Evolutionary conservation across 2,888 invertebrate genomes (phyloP), one percentile per base, ranked within the genome.

Genomic region (Dryomyza anilis): DNA sequence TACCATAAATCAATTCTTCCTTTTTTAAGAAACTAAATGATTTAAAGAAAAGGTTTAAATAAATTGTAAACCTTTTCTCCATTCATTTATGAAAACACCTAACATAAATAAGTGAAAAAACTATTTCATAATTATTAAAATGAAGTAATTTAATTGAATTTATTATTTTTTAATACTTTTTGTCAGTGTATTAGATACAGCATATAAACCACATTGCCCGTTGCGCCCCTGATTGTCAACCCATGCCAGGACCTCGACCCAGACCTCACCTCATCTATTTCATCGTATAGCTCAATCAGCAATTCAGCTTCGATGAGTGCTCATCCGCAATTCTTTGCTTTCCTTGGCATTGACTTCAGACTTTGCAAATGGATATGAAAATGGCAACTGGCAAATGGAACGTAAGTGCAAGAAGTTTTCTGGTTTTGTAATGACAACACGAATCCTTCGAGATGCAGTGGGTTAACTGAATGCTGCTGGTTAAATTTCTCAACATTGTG

Each of bases 241-340:
- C 27, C 29, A 23, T 19, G 43, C 2, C 50, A 14, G 3, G 7
- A 8, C 25, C 14, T 5, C 48, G 48, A 8, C 48, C 48, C 48
- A 14, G 21, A 50, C 21, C 48, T n/a, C 10, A 27, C n/a, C 7
- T 45, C 7, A 57, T 27, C 16, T n/a, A 48, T 45, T 2, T 6
- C 39, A 36, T 14, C 19, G 56, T 1, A 30, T 19, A 65, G 59
- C 63, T 65, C 67, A 67, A 67, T 67, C 67, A 65, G 65, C 59
- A 64, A 63, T 60, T 65, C 63, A 59, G 60, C 67, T 63, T 67
- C 67, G 56, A 56, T 67, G 67, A 67, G 63, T 65, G 63, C 62
- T 63, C 60, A 67, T 63, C 63, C 65, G 36, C 63, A 65, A 30
- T 60, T 65, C 59, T 45, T 53, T 61, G 61, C 66, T 59, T 50